phyloP scores from a whole-genome alignment of 2,113 vertebrate species.

The Hyaena hyaena region DNA sequence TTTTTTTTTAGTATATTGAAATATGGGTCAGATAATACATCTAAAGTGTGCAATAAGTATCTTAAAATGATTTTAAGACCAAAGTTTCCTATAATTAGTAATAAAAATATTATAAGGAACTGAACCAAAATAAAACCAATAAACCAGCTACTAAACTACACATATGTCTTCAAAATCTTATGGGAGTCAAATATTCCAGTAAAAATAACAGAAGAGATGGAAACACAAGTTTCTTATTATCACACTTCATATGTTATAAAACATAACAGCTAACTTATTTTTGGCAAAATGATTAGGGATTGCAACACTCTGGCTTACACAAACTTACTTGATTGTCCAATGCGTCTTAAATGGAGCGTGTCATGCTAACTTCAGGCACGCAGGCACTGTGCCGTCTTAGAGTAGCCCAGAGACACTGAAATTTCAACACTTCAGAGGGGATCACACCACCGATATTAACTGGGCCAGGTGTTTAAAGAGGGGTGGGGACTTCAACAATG shows the following conservation, averaged over 20 bases:
- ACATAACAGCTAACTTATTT: conserved; percentile 89
- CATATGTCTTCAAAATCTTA: conserved; percentile 83
- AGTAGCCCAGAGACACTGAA: conserved; percentile 67
- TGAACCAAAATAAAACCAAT: conserved; percentile 83
- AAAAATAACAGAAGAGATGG: conserved; percentile 88
- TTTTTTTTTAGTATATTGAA: conserved; percentile 18
- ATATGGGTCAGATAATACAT: conserved; percentile 8
- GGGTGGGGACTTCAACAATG: conserved; percentile 68
- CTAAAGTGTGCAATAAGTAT: conserved; percentile 68
- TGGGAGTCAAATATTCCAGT: conserved; percentile 87
- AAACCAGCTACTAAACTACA: conserved; percentile 87
- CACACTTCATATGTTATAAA: conserved; percentile 92
- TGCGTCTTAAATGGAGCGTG: conserved; percentile 85
- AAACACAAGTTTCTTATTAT: conserved; percentile 94
- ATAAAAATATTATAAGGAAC: conserved; percentile 78
- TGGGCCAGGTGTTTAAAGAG: conserved; percentile 79
- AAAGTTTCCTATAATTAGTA: conserved; percentile 74
- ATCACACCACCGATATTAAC: conserved; percentile 64
- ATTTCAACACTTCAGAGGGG: conserved; percentile 75
- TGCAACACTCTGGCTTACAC: conserved; percentile 86
- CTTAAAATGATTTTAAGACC: conserved; percentile 79
- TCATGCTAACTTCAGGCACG: conserved; percentile 79
- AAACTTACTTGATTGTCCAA: conserved; percentile 88
- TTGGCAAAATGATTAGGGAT: conserved; percentile 88
- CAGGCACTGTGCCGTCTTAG: conserved; percentile 53